A percentile compares a stretch with the other conserved stretches of the same genome.
Conservation (phyloP, 2,797 vertebrate species). For the Danionella dracula region DNA sequence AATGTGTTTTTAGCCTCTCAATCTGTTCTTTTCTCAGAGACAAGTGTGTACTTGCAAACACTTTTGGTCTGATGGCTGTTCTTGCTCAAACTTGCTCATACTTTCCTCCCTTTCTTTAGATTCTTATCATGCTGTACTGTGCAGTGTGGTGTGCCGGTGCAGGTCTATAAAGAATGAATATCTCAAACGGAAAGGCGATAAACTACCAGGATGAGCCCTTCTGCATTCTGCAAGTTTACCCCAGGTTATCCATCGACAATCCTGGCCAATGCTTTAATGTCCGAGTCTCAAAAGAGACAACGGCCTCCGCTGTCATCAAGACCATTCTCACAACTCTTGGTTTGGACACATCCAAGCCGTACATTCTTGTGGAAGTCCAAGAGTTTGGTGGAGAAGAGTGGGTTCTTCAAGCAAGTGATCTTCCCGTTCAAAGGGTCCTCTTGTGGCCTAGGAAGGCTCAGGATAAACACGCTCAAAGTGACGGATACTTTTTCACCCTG, state of each 20-base stretch:
- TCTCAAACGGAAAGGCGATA: constrained; percentile 61
- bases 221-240: constrained; percentile 81
- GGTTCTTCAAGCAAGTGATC: constrained; percentile 70
- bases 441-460: constrained; percentile 81
- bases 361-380: constrained; percentile 83
- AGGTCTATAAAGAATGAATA: constrained; percentile 77
- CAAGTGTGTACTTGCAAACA: constrained; percentile 27
- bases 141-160: constrained; percentile 72
- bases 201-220: constrained; percentile 56
- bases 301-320: constrained; percentile 68
- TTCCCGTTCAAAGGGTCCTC: constrained; percentile 74
- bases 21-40: not conserved
- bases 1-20: no score
- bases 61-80: not conserved
- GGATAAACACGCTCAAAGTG: constrained; percentile 70
- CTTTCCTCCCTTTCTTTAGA: constrained; percentile 4
- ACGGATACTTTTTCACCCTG: constrained; percentile 85
- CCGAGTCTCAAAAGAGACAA: constrained; percentile 69
- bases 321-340: constrained; percentile 66
- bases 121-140: constrained; percentile 22
- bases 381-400: constrained; percentile 70
- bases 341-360: constrained; percentile 66
- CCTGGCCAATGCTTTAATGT: constrained; percentile 69
- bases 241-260: constrained; percentile 60
- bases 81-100: not conserved